Evolutionary conservation across 2,113 vertebrate genomes (phyloP), one percentile per base, ranked within the genome.

Genomic region (Suricata suricatta): DNA sequence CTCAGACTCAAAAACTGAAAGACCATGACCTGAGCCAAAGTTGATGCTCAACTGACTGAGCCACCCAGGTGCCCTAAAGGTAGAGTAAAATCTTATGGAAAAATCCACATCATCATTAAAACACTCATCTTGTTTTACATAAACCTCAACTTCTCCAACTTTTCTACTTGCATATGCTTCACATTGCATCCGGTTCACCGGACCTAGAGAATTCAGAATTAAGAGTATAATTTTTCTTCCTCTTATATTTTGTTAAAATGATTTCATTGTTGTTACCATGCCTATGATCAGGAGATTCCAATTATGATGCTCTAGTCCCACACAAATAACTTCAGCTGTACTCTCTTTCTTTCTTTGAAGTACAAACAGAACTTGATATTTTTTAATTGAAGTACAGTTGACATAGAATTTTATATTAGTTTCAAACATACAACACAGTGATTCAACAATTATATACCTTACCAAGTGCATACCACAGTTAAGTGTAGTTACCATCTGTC

Each of bases 181-280:
- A 38, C 4, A 0, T 38, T 60, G 23, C 38, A 52, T 50, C 21
- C 69, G 76, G 23, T 69, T 76, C 71, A 83, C 50, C 64, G 85
- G 50, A 94, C 54, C 4, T 29, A 80, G 17, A 72, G 44, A 33
- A 79, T 72, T 93, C 80, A 63, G 66, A 93, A 85, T 83, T 29
- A 57, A 82, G 35, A 16, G 25, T 52, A 76, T 85, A 21, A 79
- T 47, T 77, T 86, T 89, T 33, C 69, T 35, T 76, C 64, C 64
- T 31, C 29, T 33, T 85, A 47, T 52, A 92, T 85, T 93, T 93
- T 89, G 17, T 38, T 77, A 64, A 63, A 88, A 90, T 72, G 57
- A 97, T 93, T 92, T 93, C 76, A 97, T 82, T 87, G 80, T 68
- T 90, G 92, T 93, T 85, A 57, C 85, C 64, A 90, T 44, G 38